phyloP scores from a whole-genome alignment of 2,797 vertebrate species.

The Fundulus diaphanus region DNA sequence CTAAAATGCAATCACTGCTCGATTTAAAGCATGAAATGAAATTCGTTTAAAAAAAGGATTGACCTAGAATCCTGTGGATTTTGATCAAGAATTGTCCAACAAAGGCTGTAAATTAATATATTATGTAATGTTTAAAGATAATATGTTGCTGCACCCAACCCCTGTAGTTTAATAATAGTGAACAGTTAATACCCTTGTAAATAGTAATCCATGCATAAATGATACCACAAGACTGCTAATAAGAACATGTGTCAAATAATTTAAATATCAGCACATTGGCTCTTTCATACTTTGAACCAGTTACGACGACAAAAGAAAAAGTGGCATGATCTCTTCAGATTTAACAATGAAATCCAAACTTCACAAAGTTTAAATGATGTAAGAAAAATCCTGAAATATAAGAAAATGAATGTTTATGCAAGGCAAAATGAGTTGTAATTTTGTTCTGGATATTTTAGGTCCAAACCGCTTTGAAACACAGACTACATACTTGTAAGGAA shows the following conservation, averaged over 20 bases:
- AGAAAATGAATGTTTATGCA: too few relatives aligned
- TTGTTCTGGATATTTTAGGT: too few relatives aligned
- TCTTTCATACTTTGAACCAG: background rate
- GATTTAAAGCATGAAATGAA: conserved; percentile 62
- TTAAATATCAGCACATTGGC: background rate
- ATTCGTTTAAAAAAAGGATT: conserved; percentile 60
- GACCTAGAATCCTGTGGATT: conserved; percentile 65
- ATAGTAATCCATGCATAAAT: background rate
- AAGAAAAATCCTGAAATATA: too few relatives aligned
- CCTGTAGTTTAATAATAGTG: conserved; percentile 8
- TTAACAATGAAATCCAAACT: background rate
- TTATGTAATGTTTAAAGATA: conserved; percentile 8
- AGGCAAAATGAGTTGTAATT: too few relatives aligned
- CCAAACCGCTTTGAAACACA: too few relatives aligned
- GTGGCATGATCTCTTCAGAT: background rate
- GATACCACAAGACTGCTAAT: background rate
- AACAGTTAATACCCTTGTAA: background rate
- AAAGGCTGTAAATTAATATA: conserved; percentile 53
- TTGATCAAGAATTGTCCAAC: conserved; percentile 34
- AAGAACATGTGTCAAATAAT: background rate
- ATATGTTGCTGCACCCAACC: conserved; percentile 3
- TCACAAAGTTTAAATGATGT: too few relatives aligned
- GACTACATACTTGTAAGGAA: too few relatives aligned
- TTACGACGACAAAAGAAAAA: background rate
- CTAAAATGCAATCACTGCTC: conserved; percentile 60